A percentile compares a stretch with the other conserved stretches of the same genome.
phyloP scores from a whole-genome alignment of 2,888 invertebrate genomes.

The Drosophila hawaiiensis region DNA sequence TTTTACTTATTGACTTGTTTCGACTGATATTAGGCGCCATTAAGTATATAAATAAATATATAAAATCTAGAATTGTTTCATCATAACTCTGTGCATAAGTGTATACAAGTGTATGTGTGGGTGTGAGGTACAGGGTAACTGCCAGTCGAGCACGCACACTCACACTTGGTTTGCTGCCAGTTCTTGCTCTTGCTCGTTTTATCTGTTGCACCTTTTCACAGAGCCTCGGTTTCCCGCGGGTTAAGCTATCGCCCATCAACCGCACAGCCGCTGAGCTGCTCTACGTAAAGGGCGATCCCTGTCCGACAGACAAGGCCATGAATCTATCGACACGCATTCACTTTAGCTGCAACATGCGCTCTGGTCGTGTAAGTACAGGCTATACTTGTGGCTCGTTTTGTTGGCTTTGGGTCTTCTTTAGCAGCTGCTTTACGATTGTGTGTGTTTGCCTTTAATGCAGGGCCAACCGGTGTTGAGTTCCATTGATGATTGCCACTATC shows the following conservation, averaged over 20 bases:
- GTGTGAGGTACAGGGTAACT: background rate
- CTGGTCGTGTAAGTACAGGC: constrained; percentile 81
- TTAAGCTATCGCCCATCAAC: constrained; percentile 74
- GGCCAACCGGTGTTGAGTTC: constrained; percentile 83
- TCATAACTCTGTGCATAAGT: background rate
- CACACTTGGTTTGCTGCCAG: background rate
- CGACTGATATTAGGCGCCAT: background rate
- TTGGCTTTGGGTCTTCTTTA: constrained; percentile 4
- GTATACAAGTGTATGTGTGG: background rate
- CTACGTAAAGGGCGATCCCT: constrained; percentile 81
- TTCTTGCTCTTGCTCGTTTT: background rate
- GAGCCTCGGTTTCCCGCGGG: constrained; percentile 84
- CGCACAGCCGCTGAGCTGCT: constrained; percentile 79
- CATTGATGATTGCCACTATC: constrained; percentile 83
- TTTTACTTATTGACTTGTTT: background rate
- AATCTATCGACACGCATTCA: constrained; percentile 81
- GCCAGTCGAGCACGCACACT: background rate
- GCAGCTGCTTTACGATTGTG: constrained; percentile 10
- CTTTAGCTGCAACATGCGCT: constrained; percentile 82
- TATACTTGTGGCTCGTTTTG: constrained; percentile 18
- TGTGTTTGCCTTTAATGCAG: constrained; percentile 53
- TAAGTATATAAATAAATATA: background rate
- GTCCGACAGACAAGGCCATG: constrained; percentile 74
- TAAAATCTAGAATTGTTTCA: background rate
- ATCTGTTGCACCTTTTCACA: constrained; percentile 52